Evolutionary conservation across 2,888 invertebrate genomes (phyloP).

Genomic region (Lasioglossum morio): DNA sequence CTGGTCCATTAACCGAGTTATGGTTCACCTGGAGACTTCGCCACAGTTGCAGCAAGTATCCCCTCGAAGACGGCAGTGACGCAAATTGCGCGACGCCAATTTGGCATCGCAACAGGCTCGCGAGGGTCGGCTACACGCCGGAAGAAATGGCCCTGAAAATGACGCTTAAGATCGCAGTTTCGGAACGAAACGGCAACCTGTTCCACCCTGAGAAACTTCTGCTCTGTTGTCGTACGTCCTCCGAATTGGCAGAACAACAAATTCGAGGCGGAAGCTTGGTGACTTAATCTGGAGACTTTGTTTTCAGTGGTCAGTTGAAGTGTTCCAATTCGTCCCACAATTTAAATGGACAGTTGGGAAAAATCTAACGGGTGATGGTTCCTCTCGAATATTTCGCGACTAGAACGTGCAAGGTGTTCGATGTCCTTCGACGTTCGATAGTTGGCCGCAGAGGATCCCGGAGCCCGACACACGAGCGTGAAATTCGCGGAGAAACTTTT

Average conservation of each 20-base stretch:
- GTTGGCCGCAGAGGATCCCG: slow-evolving; percentile 19
- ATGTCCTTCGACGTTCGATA: background rate
- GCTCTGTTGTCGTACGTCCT: background rate
- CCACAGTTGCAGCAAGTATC: slow-evolving; percentile 31
- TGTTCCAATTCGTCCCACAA: no score
- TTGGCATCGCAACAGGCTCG: slow-evolving; percentile 41
- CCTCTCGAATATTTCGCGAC: background rate
- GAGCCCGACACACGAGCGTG: background rate
- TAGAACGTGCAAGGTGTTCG: slow-evolving; percentile 16
- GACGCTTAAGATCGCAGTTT: background rate
- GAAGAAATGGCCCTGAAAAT: slow-evolving; percentile 17
- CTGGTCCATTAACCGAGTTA: slow-evolving; percentile 45
- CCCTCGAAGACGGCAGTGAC: slow-evolving; percentile 26
- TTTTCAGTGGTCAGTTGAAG: no score
- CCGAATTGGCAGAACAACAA: background rate
- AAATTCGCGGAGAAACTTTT: slow-evolving; percentile 20
- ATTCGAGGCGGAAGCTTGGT: no score
- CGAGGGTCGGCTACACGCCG: background rate
- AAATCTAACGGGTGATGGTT: no score
- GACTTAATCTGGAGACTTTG: no score
- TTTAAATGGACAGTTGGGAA: no score
- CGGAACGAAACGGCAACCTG: background rate
- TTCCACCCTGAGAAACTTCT: background rate
- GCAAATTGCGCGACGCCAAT: slow-evolving; percentile 46
- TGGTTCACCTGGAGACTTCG: slow-evolving; percentile 28